Percentiles rank a stretch among this genome's conserved stretches.
Evolutionary conservation across 1,140 invertebrate species (phyloP).

Genomic region (Zaprionus vittiger): DNA sequence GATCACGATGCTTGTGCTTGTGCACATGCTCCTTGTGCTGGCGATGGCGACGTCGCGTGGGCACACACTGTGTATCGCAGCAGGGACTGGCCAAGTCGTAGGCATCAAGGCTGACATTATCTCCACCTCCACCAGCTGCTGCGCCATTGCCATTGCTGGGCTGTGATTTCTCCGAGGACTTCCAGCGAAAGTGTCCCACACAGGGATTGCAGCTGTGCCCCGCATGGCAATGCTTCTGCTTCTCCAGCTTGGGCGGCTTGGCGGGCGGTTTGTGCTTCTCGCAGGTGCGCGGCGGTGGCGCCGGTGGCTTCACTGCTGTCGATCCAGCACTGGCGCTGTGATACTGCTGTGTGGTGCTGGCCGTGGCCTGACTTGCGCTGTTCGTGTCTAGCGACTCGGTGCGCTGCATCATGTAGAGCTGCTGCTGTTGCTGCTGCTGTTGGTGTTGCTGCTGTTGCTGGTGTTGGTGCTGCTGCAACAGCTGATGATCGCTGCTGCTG

Average conservation of each 20-base stretch:
- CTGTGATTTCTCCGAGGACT: conserved; percentile 68
- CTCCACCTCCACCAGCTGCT: conserved; percentile 73
- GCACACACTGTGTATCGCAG: conserved; percentile 93
- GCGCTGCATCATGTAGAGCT: conserved; percentile 62
- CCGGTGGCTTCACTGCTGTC: conserved; percentile 60
- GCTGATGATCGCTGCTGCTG: conserved; percentile 84
- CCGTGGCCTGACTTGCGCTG: conserved; percentile 62
- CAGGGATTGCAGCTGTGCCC: conserved; percentile 91
- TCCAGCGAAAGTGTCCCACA: conserved; percentile 85
- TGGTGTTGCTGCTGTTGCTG: not conserved
- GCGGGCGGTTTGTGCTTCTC: conserved; percentile 79
- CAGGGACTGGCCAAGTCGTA: conserved; percentile 93
- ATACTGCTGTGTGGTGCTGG: conserved; percentile 66
- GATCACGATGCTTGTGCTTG: conserved; percentile 85
- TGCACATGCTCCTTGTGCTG: conserved; percentile 87
- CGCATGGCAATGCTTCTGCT: conserved; percentile 83
- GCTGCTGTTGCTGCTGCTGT: conserved; percentile 27
- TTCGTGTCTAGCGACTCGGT: conserved; percentile 71
- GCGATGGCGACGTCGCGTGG: conserved; percentile 87
- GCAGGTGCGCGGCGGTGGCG: conserved; percentile 77
- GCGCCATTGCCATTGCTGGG: not conserved
- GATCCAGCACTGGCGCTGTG: conserved; percentile 45
- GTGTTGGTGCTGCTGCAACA: conserved; percentile 50
- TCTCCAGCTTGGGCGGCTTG: conserved; percentile 64
- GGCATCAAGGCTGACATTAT: conserved; percentile 91